Percentiles rank a stretch among this genome's conserved stretches.
Conservation (phyloP, 2,888 invertebrate genomes). For the Cyclophora punctaria region DNA sequence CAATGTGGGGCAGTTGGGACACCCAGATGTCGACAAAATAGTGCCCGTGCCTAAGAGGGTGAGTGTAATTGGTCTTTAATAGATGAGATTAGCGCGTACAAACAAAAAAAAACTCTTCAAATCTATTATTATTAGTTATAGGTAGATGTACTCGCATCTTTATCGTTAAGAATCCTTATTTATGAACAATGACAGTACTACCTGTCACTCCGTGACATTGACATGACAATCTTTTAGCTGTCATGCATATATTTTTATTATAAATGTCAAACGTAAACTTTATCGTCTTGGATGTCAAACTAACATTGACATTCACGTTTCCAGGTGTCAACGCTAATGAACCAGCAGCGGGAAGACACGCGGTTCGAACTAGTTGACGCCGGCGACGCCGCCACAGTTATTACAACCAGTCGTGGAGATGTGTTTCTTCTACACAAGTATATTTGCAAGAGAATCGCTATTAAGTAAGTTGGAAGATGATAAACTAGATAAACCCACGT, state of each 20-base stretch:
- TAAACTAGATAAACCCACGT: too few relatives aligned
- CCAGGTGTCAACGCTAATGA: slow-evolving; percentile 58
- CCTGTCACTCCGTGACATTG: too few relatives aligned
- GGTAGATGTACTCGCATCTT: too few relatives aligned
- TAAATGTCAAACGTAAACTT: not conserved
- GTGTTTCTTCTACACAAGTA: slow-evolving; percentile 82
- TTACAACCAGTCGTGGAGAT: slow-evolving; percentile 79
- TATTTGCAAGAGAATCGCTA: slow-evolving; percentile 80
- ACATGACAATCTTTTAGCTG: not conserved
- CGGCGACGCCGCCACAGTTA: slow-evolving; percentile 80
- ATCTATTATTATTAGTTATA: too few relatives aligned
- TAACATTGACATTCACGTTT: not conserved
- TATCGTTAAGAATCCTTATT: too few relatives aligned
- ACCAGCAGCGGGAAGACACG: slow-evolving; percentile 59
- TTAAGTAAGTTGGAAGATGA: slow-evolving; percentile 50
- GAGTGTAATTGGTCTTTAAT: slow-evolving; percentile 20
- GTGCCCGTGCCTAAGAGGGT: slow-evolving; percentile 68
- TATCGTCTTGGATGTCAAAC: not conserved
- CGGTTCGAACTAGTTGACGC: slow-evolving; percentile 72
- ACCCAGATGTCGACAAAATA: slow-evolving; percentile 64
- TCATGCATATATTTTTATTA: not conserved
- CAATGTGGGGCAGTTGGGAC: slow-evolving; percentile 89
- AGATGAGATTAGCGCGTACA: too few relatives aligned
- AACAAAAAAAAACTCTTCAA: too few relatives aligned
- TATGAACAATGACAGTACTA: too few relatives aligned